Evolutionary conservation across 2,888 invertebrate genomes (phyloP), one percentile per base, ranked within the genome.

Genomic region (Drosophila pegasa): DNA sequence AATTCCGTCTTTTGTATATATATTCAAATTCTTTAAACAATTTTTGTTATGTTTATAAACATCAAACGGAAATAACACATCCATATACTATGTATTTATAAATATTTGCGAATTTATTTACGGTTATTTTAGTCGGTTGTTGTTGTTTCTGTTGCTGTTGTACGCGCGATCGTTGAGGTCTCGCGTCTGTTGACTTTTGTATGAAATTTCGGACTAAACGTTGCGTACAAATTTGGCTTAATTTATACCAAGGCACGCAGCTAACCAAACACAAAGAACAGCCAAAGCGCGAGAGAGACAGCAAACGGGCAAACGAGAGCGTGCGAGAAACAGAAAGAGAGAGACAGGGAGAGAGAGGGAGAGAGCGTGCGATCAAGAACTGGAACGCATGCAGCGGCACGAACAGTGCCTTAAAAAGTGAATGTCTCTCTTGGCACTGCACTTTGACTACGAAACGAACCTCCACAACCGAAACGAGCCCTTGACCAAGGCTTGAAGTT

Each of bases 201-300:
- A 69, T 64, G 31, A 70, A 59, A 64, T 69, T 81, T 85, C 83
- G 73, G 72, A 91, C 91, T 91, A 91, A 89, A 75, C 76, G 74
- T 47, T 83, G 87, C 81, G 80, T 80, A 79, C 70, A 73, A 80
- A 67, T 84, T 83, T 83, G 71, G 84, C 82, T 78, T 70, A 75
- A 85, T 91, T 90, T 91, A 91, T 91, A 91, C 79, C 75, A 78
- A 78, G 50, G 63, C 84, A 83, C 86, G 70, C 71, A 72, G 73
- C 59, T 61, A 41, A 45, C 18, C 60, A 70, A 69, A 50, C 54
- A 63, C 31, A 58, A 65, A 51, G 54, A 54, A 66, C 29, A 45
- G 9, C 35, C 22, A 35, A 45, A 18, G 65, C 38, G 57, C 40
- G 51, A 35, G 62, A 45, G 61, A 47, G 56, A 22, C 29, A 43